Evolutionary conservation across 92 coral and sea anemone genomes (phyloP).

Genomic region (Phymanthus crucifer): DNA sequence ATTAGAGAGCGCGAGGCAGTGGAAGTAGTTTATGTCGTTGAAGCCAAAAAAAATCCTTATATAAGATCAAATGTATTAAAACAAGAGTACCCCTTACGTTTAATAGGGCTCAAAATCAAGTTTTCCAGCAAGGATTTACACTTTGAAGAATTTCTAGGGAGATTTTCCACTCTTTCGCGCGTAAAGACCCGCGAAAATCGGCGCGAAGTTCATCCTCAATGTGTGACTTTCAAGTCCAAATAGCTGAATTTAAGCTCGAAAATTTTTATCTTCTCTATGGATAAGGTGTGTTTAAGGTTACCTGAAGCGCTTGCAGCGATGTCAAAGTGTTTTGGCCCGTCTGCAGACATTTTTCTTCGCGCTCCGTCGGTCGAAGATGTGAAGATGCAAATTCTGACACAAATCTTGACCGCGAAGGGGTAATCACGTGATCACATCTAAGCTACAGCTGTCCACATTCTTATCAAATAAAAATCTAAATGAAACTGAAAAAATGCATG

Average conservation of each 20-base stretch:
- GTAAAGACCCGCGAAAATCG: not conserved
- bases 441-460: not conserved
- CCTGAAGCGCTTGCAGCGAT: not conserved
- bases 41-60: too few relatives aligned
- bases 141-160: not conserved
- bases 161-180: not conserved
- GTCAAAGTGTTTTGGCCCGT: not conserved
- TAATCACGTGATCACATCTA: not conserved
- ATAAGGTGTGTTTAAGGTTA: not conserved
- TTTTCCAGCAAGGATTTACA: not conserved
- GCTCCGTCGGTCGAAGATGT: not conserved
- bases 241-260: not conserved
- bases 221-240: not conserved
- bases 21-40: too few relatives aligned
- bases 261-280: not conserved
- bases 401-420: not conserved
- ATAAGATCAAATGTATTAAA: not conserved
- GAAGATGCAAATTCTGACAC: not conserved
- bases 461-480: not conserved
- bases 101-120: not conserved
- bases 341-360: not conserved
- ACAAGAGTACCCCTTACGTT: not conserved
- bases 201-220: not conserved
- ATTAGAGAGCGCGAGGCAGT: too few relatives aligned
- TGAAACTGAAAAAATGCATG: not conserved